These are phyloP conservation scores for Engraulis encrasicolus DNA, from an alignment of 2,113 vertebrate species.

Conservation along the genomic window DNA sequence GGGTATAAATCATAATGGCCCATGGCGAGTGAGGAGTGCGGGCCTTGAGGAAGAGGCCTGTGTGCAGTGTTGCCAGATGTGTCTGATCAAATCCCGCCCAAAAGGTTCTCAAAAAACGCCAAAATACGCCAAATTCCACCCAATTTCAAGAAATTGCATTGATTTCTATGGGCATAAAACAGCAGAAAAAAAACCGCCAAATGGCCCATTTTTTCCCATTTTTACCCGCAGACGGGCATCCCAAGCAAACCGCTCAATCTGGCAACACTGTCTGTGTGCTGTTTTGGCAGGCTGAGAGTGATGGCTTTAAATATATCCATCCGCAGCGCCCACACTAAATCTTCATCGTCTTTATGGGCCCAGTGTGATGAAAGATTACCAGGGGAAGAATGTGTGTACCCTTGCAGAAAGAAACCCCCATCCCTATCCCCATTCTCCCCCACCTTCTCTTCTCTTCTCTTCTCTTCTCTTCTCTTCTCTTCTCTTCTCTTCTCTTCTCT, in stretches of 20 bases:
- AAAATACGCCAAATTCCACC: no score
- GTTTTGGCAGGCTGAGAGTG: slow-evolving; percentile 51
- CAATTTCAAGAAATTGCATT: no score
- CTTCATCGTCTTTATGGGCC: slow-evolving; percentile 61
- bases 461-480: background rate
- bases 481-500: background rate
- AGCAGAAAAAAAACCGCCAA: no score
- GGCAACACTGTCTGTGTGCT: no score
- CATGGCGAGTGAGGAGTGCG: no score
- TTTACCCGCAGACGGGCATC: no score
- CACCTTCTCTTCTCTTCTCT: background rate
- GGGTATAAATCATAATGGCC: slow-evolving; percentile 49
- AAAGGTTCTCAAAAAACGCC: no score
- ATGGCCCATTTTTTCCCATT: no score
- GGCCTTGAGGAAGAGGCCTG: slow-evolving; percentile 53
- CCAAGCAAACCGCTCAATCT: no score
- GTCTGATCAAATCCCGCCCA: no score
- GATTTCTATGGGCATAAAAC: no score
- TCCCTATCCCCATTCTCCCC: slow-evolving; percentile 35
- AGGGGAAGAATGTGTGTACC: slow-evolving; percentile 53
- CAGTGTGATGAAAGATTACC: slow-evolving; percentile 47
- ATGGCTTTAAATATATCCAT: slow-evolving; percentile 62
- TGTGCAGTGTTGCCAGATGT: no score
- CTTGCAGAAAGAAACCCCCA: slow-evolving; percentile 49
- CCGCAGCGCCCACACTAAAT: slow-evolving; percentile 61